phyloP scores from a whole-genome alignment of 2,113 vertebrate genomes.

The Lycaon pictus region DNA sequence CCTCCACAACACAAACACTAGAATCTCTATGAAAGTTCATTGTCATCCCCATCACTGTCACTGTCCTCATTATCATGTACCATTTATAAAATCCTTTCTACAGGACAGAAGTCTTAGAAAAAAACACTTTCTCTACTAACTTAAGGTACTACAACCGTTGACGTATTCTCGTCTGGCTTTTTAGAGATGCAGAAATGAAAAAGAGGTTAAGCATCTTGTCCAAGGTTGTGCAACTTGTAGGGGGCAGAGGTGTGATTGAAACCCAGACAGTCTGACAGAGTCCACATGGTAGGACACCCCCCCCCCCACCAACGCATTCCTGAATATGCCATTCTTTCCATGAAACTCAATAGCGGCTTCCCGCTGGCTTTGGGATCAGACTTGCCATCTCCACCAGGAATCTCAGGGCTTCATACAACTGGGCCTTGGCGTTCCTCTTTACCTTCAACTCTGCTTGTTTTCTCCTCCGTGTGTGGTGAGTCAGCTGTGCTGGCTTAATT shows the following conservation, averaged over 20 bases:
- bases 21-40: not conserved
- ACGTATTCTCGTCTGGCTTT: not conserved
- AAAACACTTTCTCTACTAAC: not conserved
- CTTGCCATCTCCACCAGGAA: not conserved
- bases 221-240: not conserved
- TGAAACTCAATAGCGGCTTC: not conserved
- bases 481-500: not conserved
- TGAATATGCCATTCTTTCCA: not conserved
- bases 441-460: not conserved
- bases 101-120: not conserved
- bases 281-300: rapidly evolving
- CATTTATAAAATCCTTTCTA: not conserved
- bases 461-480: not conserved
- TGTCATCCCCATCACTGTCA: not conserved
- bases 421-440: not conserved
- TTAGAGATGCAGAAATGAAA: conserved; percentile 1
- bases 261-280: not conserved
- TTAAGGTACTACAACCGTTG: not conserved
- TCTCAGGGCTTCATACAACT: not conserved
- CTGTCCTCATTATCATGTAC: not conserved
- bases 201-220: not conserved
- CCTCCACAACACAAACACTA: not conserved
- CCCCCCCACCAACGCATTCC: not conserved
- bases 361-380: not conserved
- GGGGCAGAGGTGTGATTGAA: not conserved